Conservation (phyloP, 2,113 vertebrate species). For the Cathartes aura region DNA sequence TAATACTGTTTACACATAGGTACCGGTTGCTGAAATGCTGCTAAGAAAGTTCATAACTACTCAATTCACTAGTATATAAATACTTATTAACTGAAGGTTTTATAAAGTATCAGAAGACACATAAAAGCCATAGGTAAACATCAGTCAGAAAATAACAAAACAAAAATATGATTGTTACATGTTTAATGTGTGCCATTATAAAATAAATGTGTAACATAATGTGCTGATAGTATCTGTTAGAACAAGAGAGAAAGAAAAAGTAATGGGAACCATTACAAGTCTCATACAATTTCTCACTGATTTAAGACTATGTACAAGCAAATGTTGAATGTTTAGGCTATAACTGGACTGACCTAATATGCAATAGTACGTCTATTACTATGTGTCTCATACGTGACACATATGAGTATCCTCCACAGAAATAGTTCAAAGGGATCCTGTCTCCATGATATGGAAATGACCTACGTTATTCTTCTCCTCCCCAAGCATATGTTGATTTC, state of each 20-base stretch:
- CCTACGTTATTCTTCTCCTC: neutral
- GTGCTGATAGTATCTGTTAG: neutral
- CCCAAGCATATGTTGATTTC: neutral
- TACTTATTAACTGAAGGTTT: neutral
- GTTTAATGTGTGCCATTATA: neutral
- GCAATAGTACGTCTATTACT: neutral
- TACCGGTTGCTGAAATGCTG: neutral
- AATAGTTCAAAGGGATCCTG: neutral
- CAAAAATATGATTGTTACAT: neutral
- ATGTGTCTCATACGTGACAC: neutral
- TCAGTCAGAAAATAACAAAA: neutral
- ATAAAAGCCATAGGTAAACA: neutral
- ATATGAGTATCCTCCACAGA: neutral
- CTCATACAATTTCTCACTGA: neutral
- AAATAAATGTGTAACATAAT: neutral
- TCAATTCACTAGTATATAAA: neutral
- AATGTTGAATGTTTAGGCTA: neutral
- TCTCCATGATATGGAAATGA: neutral
- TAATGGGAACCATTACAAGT: neutral
- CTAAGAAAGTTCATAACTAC: neutral
- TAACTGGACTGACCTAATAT: neutral
- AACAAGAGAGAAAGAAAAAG: neutral
- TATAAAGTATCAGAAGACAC: neutral
- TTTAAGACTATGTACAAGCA: neutral
- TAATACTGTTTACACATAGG: neutral